phyloP scores from a whole-genome alignment of 2,797 vertebrate species.

The Oryzias sinensis region DNA sequence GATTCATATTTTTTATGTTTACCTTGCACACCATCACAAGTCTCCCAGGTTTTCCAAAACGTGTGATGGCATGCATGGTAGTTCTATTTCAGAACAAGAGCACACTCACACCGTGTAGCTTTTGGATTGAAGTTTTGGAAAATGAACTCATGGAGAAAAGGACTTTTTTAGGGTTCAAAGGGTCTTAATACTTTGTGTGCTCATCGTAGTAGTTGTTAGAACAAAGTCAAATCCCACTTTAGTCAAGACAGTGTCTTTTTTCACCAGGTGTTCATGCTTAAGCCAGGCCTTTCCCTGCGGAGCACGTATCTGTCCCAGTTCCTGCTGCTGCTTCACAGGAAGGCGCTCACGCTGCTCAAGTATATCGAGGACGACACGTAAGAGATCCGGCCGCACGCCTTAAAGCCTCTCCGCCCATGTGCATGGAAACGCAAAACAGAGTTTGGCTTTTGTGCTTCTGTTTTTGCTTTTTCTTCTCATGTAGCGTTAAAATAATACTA shows the following conservation, averaged over 20 bases:
- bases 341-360: conserved; percentile 94
- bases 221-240: too few species aligned
- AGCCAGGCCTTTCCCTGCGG: conserved; percentile 89
- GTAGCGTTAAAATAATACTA: background rate
- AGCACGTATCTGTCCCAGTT: conserved; percentile 94
- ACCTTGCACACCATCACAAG: too few species aligned
- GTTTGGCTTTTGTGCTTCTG: background rate
- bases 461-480: conserved; percentile 7
- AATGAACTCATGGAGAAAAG: too few species aligned
- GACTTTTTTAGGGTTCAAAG: too few species aligned
- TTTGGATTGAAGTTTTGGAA: too few species aligned
- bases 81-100: too few species aligned
- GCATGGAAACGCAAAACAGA: background rate
- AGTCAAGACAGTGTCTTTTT: conserved; percentile 34
- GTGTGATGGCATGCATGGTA: too few species aligned
- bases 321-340: conserved; percentile 93
- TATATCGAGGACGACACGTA: conserved; percentile 99
- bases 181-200: too few species aligned
- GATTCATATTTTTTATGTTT: too few species aligned
- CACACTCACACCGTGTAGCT: too few species aligned
- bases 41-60: too few species aligned
- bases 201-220: too few species aligned
- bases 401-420: conserved; percentile 17
- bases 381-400: conserved; percentile 59
- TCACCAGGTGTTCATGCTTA: conserved; percentile 92